These are phyloP conservation scores for Philereme vetulata DNA, from an alignment of 2,888 invertebrate genomes.

Conservation along the genomic window DNA sequence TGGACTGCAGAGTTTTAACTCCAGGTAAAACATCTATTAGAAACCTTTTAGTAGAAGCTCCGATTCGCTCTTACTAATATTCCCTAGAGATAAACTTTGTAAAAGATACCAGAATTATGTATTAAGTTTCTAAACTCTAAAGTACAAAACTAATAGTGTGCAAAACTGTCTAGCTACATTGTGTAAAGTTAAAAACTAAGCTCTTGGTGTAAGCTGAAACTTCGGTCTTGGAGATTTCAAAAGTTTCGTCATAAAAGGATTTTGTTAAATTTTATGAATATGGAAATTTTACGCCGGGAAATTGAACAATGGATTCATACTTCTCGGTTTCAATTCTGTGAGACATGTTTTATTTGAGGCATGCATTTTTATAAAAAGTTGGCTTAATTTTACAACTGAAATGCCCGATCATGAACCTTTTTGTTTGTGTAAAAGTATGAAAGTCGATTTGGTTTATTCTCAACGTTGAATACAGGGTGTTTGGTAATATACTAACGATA, in stretches of 20 bases:
- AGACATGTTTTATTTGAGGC: not conserved
- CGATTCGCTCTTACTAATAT: conserved; percentile 24
- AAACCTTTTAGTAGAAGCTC: conserved; percentile 25
- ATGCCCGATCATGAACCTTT: too few relatives aligned
- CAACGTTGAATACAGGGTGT: too few relatives aligned
- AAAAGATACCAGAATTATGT: conserved; percentile 38
- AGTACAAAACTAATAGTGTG: conserved; percentile 60
- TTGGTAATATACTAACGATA: too few relatives aligned
- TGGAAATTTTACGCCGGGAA: conserved; percentile 57
- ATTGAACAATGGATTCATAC: conserved; percentile 42
- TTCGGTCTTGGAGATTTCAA: conserved; percentile 62
- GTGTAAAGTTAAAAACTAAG: conserved; percentile 54
- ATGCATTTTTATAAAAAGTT: too few relatives aligned
- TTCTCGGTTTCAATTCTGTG: not conserved
- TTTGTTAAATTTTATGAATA: conserved; percentile 71
- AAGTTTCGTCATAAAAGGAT: conserved; percentile 74
- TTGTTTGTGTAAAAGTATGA: too few relatives aligned
- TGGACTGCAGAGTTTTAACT: too few relatives aligned
- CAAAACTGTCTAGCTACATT: conserved; percentile 54
- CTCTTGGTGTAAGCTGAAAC: conserved; percentile 42
- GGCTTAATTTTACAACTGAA: too few relatives aligned
- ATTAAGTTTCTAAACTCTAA: conserved; percentile 42
- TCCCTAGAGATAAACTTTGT: conserved; percentile 26
- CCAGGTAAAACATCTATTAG: conserved; percentile 10
- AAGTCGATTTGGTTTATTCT: too few relatives aligned